phyloP scores from a whole-genome alignment of 1,140 invertebrate genomes.

The Drosophila pseudoananassae region DNA sequence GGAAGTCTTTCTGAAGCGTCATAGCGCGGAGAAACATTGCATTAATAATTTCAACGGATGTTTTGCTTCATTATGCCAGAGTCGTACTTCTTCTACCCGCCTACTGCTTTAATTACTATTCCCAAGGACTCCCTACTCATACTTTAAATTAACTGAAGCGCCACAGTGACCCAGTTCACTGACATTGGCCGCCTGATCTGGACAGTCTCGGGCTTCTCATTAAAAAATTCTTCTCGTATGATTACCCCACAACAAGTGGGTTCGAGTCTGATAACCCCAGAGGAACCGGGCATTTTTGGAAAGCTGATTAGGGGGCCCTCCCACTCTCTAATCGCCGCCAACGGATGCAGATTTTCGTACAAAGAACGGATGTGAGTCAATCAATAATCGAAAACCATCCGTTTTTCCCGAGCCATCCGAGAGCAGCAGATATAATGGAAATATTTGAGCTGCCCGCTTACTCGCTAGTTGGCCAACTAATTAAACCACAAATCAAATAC shows the following conservation, averaged over 20 bases:
- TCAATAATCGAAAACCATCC: conserved; percentile 31
- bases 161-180: too few species aligned
- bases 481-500: conserved; percentile 75
- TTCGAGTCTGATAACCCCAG: conserved; percentile 27
- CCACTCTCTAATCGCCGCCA: conserved; percentile 34
- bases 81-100: too few species aligned
- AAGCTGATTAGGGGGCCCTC: conserved; percentile 34
- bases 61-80: conserved; percentile 17
- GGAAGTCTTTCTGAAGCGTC: conserved; percentile 45
- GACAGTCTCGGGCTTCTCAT: too few species aligned
- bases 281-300: conserved; percentile 9
- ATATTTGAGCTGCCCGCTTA: conserved; percentile 6
- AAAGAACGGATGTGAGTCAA: conserved; percentile 58
- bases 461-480: conserved; percentile 58
- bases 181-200: too few species aligned
- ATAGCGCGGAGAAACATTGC: conserved; percentile 47
- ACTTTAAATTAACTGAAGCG: too few species aligned
- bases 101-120: not conserved
- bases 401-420: conserved; percentile 7
- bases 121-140: not conserved
- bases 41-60: conserved; percentile 30
- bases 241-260: not conserved
- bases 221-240: not conserved
- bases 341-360: conserved; percentile 27
- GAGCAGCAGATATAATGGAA: conserved; percentile 31